Base-by-base conservation (phyloP, 2,888 invertebrate species). In the Adelognathus sp. region DNA sequence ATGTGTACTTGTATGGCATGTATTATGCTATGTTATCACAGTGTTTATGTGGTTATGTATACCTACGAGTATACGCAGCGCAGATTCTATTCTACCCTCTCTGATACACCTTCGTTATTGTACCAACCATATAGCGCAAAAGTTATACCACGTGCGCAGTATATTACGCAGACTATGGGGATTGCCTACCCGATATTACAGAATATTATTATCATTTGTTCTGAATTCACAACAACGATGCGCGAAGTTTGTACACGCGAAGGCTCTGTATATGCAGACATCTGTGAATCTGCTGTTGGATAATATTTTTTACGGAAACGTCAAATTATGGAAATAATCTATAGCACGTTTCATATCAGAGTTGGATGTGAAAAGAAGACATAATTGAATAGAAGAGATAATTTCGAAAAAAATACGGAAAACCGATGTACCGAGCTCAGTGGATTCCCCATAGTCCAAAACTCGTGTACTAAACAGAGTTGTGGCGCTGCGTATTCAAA, bases 21-120 rank as follows among this genome's bases (percentile, higher is more conserved):
- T 36, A 64, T 64, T 64, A 64, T 64, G 21, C 63, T 29, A 46
- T 46, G 46, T 46, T 46, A 31, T 46, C 63, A 33, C n/a, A 50
- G 50, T 24, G 16, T 41, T 9, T 46, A 46, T 31, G 46, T 46
- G 46, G 46, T 46, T 46, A 46, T 18, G 46, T 46, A 46, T 46
- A 46, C 18, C 24, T 46, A 31, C 44, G 31, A n/a, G 46, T 0
- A 18, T 50, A 64, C 33, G 33, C 21, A 21, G 36, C 44, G 29
- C 18, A 9, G 46, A 33, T 33, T 50, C 50, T 5, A 64, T 64
- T 50, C 36, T 50, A 27, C 27, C 24, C 36, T 14, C 33, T 46
- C 16, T 46, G 18, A 46, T 46, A 46, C 52, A 36, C 64, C 50
- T 64, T 64, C 50, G 46, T 31, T 31, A 31, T 64, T 64, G 14